Evolutionary conservation across 2,113 vertebrate species (phyloP).

Genomic region (Paradoxurus hermaphroditus): DNA sequence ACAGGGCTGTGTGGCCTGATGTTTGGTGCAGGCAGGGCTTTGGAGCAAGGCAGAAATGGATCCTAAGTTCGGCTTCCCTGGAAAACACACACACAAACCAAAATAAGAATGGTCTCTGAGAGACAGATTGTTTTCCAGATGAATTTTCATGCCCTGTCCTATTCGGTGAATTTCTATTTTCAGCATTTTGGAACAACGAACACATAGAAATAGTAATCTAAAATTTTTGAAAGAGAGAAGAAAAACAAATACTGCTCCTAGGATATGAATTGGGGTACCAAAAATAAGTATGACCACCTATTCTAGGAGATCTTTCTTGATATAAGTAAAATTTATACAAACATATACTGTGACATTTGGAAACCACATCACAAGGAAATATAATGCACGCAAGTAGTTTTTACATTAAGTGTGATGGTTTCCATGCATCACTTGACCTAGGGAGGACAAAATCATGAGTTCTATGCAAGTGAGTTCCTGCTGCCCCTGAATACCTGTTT

Average conservation of each 20-base stretch:
- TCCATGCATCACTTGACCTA: not conserved
- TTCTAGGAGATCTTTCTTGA: not conserved
- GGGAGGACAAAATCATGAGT: not conserved
- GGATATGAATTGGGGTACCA: not conserved
- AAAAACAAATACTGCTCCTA: not conserved
- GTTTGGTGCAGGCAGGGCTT: not conserved
- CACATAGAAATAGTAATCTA: not conserved
- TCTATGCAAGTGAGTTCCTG: not conserved
- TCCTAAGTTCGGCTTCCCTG: not conserved
- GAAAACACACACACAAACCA: not conserved
- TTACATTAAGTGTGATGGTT: not conserved
- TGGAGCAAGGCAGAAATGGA: not conserved
- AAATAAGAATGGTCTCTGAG: too few species aligned
- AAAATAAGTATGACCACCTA: not conserved
- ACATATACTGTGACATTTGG: not conserved
- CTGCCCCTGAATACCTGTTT: not conserved
- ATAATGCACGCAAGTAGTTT: not conserved
- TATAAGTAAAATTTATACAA: not conserved
- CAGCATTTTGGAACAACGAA: not conserved
- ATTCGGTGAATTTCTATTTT: not conserved
- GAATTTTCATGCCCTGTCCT: not conserved
- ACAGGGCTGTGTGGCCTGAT: too few species aligned
- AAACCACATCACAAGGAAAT: not conserved
- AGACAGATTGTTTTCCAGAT: not conserved
- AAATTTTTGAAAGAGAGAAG: not conserved